Percentiles rank a stretch among this genome's conserved stretches.
phyloP scores from a whole-genome alignment of 2,888 invertebrate genomes.

The Flabesymbios commensalis region DNA sequence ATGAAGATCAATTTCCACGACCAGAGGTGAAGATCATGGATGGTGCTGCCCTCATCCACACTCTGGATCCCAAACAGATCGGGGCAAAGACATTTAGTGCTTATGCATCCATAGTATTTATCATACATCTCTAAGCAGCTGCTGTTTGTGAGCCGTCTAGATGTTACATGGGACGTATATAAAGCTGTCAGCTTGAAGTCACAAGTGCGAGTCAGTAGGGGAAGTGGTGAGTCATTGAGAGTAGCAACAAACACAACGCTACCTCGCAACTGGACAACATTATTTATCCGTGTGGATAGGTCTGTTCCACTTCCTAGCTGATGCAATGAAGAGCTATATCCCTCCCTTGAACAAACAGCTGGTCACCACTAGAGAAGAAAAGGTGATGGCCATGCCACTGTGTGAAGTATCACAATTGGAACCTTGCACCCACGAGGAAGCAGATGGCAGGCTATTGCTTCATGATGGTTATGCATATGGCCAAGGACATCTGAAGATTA shows the following conservation, averaged over 20 bases:
- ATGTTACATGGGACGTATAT: not conserved
- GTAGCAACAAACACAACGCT: not conserved
- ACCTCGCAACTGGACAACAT: not conserved
- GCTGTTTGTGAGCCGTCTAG: not conserved
- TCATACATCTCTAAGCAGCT: not conserved
- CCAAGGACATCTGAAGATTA: not conserved
- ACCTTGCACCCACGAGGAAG: not conserved
- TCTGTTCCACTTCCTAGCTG: not conserved
- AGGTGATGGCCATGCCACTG: no score
- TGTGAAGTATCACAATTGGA: no score
- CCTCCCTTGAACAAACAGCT: not conserved
- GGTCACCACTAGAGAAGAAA: no score
- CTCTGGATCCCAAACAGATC: not conserved
- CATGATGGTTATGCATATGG: not conserved
- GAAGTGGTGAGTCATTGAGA: not conserved
- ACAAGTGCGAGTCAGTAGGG: not conserved
- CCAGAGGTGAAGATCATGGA: not conserved
- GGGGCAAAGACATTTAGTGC: not conserved
- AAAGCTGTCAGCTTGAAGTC: not conserved
- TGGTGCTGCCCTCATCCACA: not conserved
- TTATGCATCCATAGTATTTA: not conserved
- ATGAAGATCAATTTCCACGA: no score
- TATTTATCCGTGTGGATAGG: not conserved
- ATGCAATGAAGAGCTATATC: not conserved
- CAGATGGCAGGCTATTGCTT: not conserved